Conservation (phyloP, 2,113 vertebrate species). For the Pseudonaja textilis region DNA sequence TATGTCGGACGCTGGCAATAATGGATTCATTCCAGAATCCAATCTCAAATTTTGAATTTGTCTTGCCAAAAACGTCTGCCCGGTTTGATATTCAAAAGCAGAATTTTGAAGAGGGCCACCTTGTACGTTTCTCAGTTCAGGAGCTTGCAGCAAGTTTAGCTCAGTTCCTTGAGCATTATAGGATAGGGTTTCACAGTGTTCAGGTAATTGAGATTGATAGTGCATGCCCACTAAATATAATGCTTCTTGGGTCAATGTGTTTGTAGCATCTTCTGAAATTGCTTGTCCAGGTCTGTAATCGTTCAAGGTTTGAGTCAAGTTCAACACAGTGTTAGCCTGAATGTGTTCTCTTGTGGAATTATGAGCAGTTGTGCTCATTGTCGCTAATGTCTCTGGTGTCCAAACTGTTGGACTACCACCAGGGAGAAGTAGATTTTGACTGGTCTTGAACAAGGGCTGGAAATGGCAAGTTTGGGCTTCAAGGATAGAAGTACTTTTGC, state of each 20-base stretch:
- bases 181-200: slow-evolving; percentile 71
- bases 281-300: slow-evolving; percentile 82
- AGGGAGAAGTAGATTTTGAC: slow-evolving; percentile 83
- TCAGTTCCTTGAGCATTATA: slow-evolving; percentile 62
- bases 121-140: slow-evolving; percentile 72
- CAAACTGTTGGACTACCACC: slow-evolving; percentile 75
- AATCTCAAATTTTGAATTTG: slow-evolving; percentile 78
- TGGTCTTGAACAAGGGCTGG: slow-evolving; percentile 86
- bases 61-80: slow-evolving; percentile 78
- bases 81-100: slow-evolving; percentile 80
- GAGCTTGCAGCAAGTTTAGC: slow-evolving; percentile 66
- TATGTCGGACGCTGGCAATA: slow-evolving; percentile 68
- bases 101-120: slow-evolving; percentile 74
- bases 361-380: slow-evolving; percentile 76
- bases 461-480: slow-evolving; percentile 93
- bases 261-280: slow-evolving; percentile 79
- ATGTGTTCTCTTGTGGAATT: slow-evolving; percentile 81
- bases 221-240: slow-evolving; percentile 75
- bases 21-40: slow-evolving; percentile 73
- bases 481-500: slow-evolving; percentile 97
- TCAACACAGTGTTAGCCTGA: slow-evolving; percentile 74
- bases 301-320: slow-evolving; percentile 78
- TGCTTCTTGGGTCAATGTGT: slow-evolving; percentile 84
- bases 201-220: slow-evolving; percentile 72
- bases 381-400: slow-evolving; percentile 75